Evolutionary conservation across 2,113 vertebrate genomes (phyloP).

Genomic region (Thunnus thynnus): DNA sequence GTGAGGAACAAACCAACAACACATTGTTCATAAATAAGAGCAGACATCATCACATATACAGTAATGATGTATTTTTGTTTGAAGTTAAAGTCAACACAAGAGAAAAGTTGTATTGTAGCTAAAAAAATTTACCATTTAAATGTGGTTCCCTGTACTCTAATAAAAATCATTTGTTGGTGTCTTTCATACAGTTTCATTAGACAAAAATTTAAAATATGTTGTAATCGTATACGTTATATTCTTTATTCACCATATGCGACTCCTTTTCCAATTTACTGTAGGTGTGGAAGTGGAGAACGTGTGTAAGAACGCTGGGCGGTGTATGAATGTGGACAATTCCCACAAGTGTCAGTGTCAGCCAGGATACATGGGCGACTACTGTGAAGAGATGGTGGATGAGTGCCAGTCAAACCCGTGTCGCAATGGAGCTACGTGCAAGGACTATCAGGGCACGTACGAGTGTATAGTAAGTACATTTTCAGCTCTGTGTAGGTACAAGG

Average conservation of each 20-base stretch:
- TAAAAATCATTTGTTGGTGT: background rate
- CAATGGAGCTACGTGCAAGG: conserved; percentile 90
- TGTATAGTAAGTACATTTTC: conserved; percentile 69
- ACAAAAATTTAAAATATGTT: background rate
- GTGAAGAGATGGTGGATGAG: conserved; percentile 89
- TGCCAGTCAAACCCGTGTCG: conserved; percentile 93
- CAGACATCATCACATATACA: background rate
- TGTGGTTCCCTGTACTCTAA: background rate
- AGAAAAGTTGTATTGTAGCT: background rate
- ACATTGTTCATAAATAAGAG: background rate
- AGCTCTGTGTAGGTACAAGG: background rate
- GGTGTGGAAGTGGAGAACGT: conserved; percentile 84
- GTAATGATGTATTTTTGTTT: background rate
- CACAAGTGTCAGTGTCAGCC: conserved; percentile 90
- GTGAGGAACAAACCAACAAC: conserved; percentile 72
- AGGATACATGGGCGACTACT: conserved; percentile 94
- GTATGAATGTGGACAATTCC: conserved; percentile 84
- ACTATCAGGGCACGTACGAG: conserved; percentile 82
- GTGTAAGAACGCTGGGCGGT: conserved; percentile 89
- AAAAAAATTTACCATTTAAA: background rate
- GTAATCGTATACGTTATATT: background rate
- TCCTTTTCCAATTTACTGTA: conserved; percentile 58
- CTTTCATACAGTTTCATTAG: background rate
- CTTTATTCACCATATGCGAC: background rate
- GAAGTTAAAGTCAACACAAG: no score